phyloP scores from a whole-genome alignment of 2,797 vertebrate species.

The Cirrhinus mrigala region DNA sequence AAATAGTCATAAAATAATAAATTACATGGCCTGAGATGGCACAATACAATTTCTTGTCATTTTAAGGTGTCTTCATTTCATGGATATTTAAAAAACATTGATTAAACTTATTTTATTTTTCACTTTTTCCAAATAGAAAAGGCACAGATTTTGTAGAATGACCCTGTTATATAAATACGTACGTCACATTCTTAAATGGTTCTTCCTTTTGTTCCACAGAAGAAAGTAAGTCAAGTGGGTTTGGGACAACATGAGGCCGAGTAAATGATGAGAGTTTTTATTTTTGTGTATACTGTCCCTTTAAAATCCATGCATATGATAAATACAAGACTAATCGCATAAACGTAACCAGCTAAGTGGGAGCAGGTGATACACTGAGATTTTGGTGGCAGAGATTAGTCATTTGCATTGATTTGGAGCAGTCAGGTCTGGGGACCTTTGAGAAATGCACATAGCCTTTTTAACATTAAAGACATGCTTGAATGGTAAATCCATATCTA shows the following conservation, averaged over 20 bases:
- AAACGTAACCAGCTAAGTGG: not conserved
- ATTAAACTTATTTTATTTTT: too few relatives aligned
- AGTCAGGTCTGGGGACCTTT: not conserved
- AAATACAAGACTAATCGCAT: not conserved
- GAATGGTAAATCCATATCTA: conserved; percentile 12
- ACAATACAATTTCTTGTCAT: too few relatives aligned
- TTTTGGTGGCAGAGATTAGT: conserved; percentile 1
- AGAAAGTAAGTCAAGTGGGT: not conserved
- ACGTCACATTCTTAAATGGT: not conserved
- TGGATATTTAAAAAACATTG: too few relatives aligned
- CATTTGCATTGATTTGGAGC: conserved; percentile 6
- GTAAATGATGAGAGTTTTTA: not conserved
- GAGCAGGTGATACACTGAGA: conserved; percentile 7
- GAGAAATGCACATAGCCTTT: not conserved
- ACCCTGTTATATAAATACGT: too few relatives aligned
- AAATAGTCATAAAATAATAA: too few relatives aligned
- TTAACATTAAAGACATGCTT: not conserved
- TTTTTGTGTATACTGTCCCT: not conserved
- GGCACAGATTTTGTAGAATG: too few relatives aligned
- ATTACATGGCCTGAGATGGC: too few relatives aligned
- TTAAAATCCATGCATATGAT: not conserved
- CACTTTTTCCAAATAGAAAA: too few relatives aligned
- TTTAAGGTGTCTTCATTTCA: too few relatives aligned
- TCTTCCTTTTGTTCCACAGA: not conserved
- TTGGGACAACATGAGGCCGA: not conserved